These are phyloP conservation scores for Nephrotoma appendiculata DNA, from an alignment of 2,888 invertebrate species.

Conservation along the genomic window DNA sequence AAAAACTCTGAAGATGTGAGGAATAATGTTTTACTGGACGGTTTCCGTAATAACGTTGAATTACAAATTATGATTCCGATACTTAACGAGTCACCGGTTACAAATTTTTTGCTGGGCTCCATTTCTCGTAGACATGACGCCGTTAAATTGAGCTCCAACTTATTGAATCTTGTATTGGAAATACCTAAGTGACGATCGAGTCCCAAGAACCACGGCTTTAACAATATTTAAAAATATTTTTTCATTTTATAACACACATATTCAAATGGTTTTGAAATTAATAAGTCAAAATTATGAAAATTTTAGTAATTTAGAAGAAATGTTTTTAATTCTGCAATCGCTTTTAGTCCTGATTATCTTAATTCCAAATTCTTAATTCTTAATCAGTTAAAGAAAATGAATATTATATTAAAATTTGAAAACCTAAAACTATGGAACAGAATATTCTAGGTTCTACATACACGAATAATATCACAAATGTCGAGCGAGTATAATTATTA, in stretches of 20 bases:
- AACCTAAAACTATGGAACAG: too few species aligned
- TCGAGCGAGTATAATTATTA: too few species aligned
- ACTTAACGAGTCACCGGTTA: not conserved
- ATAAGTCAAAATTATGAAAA: not conserved
- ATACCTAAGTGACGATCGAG: not conserved
- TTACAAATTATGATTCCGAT: not conserved
- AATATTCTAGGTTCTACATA: too few species aligned
- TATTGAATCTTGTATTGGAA: not conserved
- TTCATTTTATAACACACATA: not conserved
- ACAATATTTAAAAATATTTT: not conserved
- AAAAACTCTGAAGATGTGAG: too few species aligned
- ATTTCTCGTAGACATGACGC: too few species aligned
- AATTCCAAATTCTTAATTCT: too few species aligned
- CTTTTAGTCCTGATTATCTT: too few species aligned
- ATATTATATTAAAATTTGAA: too few species aligned
- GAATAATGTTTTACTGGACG: not conserved
- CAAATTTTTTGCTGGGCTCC: not conserved
- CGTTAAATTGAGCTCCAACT: not conserved
- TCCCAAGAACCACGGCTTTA: not conserved
- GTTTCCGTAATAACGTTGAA: not conserved
- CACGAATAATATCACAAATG: too few species aligned
- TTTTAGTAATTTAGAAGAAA: too few species aligned
- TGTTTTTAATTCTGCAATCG: too few species aligned
- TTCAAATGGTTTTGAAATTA: not conserved
- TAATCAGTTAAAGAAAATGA: too few species aligned